Percentiles rank a stretch among this genome's conserved stretches.
Evolutionary conservation across 1,140 invertebrate species (phyloP).

Genomic region (Nylanderia fulva): DNA sequence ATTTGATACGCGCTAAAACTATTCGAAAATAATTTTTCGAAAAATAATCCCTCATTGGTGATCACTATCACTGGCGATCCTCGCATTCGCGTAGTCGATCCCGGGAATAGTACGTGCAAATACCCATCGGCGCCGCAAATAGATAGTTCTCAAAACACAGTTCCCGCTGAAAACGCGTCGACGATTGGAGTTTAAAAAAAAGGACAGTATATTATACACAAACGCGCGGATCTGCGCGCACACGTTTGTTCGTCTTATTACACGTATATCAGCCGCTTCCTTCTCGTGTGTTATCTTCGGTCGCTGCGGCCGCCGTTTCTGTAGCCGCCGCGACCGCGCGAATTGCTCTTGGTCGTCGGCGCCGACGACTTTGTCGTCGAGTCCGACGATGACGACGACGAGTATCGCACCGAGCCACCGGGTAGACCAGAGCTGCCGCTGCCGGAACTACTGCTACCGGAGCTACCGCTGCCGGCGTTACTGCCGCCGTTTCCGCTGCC

Average conservation of each 20-base stretch:
- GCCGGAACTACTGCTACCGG: conserved; percentile 59
- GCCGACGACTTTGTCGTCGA: conserved; percentile 76
- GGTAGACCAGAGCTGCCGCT: conserved; percentile 70
- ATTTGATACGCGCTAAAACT: not conserved
- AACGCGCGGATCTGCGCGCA: not conserved
- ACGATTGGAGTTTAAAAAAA: not conserved
- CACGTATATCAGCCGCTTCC: conserved; percentile 62
- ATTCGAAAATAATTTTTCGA: not conserved
- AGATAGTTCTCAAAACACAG: not conserved
- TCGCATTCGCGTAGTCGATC: not conserved
- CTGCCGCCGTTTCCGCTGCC: conserved; percentile 78
- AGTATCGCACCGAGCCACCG: conserved; percentile 78
- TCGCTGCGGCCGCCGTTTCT: conserved; percentile 84
- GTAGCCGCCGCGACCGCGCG: conserved; percentile 86
- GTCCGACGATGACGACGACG: conserved; percentile 65
- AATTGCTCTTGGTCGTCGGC: conserved; percentile 85
- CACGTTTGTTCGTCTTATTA: conserved; percentile 45
- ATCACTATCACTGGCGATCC: not conserved
- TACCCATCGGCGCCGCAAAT: not conserved
- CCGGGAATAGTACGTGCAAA: not conserved
- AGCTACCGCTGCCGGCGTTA: conserved; percentile 73
- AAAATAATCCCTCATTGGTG: not conserved
- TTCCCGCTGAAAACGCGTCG: not conserved
- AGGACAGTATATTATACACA: not conserved
- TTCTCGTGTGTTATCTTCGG: conserved; percentile 85